A percentile compares a stretch with the other conserved stretches of the same genome.
These are phyloP conservation scores for Pteropus rufus DNA, from an alignment of 2,797 vertebrate genomes.

Conservation along the genomic window DNA sequence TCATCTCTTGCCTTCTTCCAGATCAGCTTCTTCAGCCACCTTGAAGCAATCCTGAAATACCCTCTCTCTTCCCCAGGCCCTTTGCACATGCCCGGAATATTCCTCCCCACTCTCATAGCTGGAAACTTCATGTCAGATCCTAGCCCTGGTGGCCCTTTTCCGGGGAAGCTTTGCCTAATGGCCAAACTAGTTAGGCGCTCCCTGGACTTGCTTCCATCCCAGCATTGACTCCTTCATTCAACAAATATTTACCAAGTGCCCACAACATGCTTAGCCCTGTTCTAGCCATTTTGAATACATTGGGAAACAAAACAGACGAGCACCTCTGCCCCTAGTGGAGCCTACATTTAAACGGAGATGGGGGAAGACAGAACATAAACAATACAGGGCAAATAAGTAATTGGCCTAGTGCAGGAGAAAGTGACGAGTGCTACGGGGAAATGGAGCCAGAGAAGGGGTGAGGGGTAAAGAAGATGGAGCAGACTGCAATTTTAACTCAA, in stretches of 20 bases:
- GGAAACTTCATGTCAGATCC: neutral
- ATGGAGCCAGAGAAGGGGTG: fast-evolving
- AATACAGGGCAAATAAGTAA: neutral
- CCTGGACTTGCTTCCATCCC: neutral
- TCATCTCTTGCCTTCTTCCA: neutral
- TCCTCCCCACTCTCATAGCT: neutral
- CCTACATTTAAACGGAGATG: neutral
- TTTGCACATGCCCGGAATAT: neutral
- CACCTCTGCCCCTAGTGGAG: neutral
- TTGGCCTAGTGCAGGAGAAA: neutral
- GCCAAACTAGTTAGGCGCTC: neutral
- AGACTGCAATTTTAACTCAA: neutral
- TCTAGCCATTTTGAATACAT: neutral
- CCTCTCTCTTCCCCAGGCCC: neutral
- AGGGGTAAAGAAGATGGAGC: neutral
- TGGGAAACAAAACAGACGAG: neutral
- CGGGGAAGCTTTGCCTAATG: neutral
- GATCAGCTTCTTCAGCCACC: neutral
- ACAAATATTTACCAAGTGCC: neutral
- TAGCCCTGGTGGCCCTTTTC: neutral
- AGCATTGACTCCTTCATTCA: neutral
- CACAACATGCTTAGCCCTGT: neutral
- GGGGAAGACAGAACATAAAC: neutral
- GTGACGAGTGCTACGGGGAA: too few relatives aligned
- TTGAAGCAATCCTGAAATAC: neutral